Conservation (phyloP, 2,113 vertebrate species). For the Oreotragus oreotragus region DNA sequence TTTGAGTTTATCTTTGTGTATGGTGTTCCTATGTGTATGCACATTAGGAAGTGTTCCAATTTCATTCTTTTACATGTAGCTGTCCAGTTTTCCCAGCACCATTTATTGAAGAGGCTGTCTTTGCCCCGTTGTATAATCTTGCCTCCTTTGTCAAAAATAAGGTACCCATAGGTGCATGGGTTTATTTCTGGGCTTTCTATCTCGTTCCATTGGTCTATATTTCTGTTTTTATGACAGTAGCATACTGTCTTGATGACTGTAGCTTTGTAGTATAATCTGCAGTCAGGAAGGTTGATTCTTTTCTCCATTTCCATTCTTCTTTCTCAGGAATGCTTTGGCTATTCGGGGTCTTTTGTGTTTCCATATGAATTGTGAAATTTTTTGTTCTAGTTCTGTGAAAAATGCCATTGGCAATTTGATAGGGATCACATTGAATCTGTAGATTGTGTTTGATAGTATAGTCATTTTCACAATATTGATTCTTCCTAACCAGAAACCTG, state of each 20-base stretch:
- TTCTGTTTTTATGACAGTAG: not conserved
- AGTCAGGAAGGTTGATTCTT: not conserved
- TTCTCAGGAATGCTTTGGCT: not conserved
- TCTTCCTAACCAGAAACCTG: not conserved
- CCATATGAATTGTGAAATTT: not conserved
- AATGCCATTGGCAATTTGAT: not conserved
- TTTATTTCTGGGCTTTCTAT: not conserved
- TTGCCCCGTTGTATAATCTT: not conserved
- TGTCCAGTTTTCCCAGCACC: not conserved
- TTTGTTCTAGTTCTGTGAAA: not conserved
- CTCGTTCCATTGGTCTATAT: not conserved
- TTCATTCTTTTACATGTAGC: not conserved
- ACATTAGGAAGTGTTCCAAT: not conserved
- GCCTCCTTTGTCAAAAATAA: not conserved
- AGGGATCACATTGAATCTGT: not conserved
- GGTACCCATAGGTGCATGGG: not conserved
- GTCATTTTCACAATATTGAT: not conserved
- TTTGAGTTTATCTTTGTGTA: not conserved
- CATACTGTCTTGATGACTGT: not conserved
- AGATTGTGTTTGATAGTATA: not conserved
- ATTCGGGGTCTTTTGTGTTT: not conserved
- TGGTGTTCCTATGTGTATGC: not conserved
- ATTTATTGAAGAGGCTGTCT: not conserved
- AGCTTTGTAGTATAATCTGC: not conserved
- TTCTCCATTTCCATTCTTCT: not conserved